These are phyloP conservation scores for Anthopleura xanthogrammica DNA, from an alignment of 92 coral and sea anemone genomes.

Conservation along the genomic window DNA sequence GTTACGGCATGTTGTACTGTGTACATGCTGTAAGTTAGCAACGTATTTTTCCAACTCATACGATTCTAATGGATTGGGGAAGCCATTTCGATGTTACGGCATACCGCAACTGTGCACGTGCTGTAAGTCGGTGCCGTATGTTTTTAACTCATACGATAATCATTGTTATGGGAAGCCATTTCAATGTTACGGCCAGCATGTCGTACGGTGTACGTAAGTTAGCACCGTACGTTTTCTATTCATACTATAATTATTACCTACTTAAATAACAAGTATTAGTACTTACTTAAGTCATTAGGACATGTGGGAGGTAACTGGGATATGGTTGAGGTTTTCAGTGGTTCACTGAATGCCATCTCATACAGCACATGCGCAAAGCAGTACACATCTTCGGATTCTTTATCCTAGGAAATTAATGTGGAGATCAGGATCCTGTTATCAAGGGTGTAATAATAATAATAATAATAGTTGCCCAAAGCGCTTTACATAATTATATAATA, in stretches of 20 bases:
- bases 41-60: not conserved
- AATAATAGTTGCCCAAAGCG: too few species aligned
- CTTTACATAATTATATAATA: too few species aligned
- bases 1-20: not conserved
- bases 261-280: not conserved
- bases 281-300: slow-evolving; percentile 75
- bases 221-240: not conserved
- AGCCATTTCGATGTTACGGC: not conserved
- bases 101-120: not conserved
- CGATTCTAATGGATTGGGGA: not conserved
- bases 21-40: not conserved
- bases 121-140: not conserved
- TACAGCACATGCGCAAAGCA: slow-evolving; percentile 92
- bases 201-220: not conserved
- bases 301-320: slow-evolving; percentile 88
- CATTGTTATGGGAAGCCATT: not conserved
- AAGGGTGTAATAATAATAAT: not conserved
- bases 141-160: not conserved
- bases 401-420: slow-evolving; percentile 37
- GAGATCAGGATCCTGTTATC: not conserved
- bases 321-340: slow-evolving; percentile 63
- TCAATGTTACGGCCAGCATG: not conserved
- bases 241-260: not conserved
- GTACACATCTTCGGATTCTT: slow-evolving; percentile 92
- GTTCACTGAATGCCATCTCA: slow-evolving; percentile 93